These are phyloP conservation scores for Forbesichthys papilliferus DNA, from an alignment of 2,113 vertebrate genomes.

Conservation along the genomic window DNA sequence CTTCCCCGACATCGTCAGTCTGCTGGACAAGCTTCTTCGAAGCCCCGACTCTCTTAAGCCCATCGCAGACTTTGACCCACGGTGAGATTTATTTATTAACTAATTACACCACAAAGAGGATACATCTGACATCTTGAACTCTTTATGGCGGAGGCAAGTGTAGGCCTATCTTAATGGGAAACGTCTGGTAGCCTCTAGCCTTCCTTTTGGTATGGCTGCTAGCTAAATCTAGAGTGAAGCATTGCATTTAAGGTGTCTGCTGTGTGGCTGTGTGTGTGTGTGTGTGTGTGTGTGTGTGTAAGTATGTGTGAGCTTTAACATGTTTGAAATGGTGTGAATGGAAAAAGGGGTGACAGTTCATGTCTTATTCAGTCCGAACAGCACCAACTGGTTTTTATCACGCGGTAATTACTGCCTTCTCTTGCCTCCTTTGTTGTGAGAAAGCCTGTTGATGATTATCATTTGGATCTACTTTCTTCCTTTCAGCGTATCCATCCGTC, in stretches of 20 bases:
- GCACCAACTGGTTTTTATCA: constrained; percentile 61
- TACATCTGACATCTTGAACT: constrained; percentile 26
- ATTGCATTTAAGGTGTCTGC: neutral
- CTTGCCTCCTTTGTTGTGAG: constrained; percentile 43
- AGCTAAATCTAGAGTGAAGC: neutral
- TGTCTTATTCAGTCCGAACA: constrained; percentile 34
- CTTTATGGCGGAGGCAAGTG: neutral
- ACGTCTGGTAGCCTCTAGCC: neutral
- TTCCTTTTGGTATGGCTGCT: neutral
- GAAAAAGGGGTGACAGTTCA: constrained; percentile 34
- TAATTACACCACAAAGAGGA: constrained; percentile 3
- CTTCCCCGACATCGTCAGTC: constrained; percentile 89
- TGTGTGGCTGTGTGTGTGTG: constrained; percentile 27
- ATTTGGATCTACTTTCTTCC: constrained; percentile 41
- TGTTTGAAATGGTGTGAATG: constrained; percentile 27
- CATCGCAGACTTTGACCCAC: constrained; percentile 94
- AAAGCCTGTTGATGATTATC: constrained; percentile 45
- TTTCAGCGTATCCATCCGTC: constrained; percentile 89
- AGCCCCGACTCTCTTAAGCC: constrained; percentile 91
- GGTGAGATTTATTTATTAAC: constrained; percentile 72
- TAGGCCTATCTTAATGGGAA: constrained; percentile 24
- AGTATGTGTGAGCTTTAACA: constrained; percentile 4
- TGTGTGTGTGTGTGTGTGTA: constrained; percentile 27
- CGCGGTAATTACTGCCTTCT: constrained; percentile 50
- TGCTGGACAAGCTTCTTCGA: constrained; percentile 93